Percentiles rank a stretch among this genome's conserved stretches.
phyloP scores from a whole-genome alignment of 2,113 vertebrate species.

The Scartelaos histophorus region DNA sequence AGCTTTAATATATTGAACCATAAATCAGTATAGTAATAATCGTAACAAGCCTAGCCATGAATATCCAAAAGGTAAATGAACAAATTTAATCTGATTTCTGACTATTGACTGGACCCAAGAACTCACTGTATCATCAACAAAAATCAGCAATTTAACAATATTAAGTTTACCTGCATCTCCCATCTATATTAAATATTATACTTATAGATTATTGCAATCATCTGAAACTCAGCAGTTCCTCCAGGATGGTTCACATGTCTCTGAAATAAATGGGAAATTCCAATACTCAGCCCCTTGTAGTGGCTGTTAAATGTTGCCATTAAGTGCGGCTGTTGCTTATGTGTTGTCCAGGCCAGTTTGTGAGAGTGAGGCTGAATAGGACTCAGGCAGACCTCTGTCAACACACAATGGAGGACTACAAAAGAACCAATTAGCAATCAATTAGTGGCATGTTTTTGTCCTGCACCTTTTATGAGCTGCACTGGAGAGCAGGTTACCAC shows the following conservation, averaged over 20 bases:
- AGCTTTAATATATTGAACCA: too few species aligned
- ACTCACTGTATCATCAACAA: too few species aligned
- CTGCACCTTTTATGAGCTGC: slow-evolving; percentile 82
- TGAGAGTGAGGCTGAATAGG: slow-evolving; percentile 65
- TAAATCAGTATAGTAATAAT: too few species aligned
- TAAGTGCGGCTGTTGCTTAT: slow-evolving; percentile 40
- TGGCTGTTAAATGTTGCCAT: slow-evolving; percentile 16
- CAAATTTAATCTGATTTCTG: too few species aligned
- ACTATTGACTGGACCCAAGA: too few species aligned
- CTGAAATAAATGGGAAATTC: slow-evolving; percentile 1
- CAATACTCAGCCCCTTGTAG: background rate
- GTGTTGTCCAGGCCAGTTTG: slow-evolving; percentile 26
- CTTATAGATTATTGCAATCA: too few species aligned
- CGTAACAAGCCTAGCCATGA: too few species aligned
- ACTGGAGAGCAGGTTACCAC: slow-evolving; percentile 73
- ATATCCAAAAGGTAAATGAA: too few species aligned
- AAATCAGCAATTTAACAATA: too few species aligned
- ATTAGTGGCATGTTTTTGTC: slow-evolving; percentile 84
- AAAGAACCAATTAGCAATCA: slow-evolving; percentile 90
- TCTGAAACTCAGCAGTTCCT: background rate
- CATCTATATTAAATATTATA: too few species aligned
- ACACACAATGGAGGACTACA: slow-evolving; percentile 67
- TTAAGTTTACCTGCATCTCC: too few species aligned
- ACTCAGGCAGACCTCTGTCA: slow-evolving; percentile 61
- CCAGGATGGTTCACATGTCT: background rate